These are phyloP conservation scores for Tryphoninae sp. DNA, from an alignment of 2,888 invertebrate genomes.

Conservation along the genomic window DNA sequence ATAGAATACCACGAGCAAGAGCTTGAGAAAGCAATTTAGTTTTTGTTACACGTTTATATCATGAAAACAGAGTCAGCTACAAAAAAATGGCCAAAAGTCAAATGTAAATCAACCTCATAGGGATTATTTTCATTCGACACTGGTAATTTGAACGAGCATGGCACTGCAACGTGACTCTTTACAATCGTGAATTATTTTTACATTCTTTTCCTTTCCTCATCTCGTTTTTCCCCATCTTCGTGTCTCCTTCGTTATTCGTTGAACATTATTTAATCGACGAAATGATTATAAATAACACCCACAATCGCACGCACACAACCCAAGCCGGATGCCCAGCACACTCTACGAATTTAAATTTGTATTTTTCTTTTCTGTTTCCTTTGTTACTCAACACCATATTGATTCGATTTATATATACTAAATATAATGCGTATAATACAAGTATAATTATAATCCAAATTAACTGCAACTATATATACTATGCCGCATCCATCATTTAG, in stretches of 20 bases:
- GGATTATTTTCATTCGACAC: slow-evolving; percentile 34
- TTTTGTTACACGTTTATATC: too few species aligned
- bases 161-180: slow-evolving; percentile 53
- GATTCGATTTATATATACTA: slow-evolving; percentile 38
- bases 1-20: too few species aligned
- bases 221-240: slow-evolving; percentile 3
- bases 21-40: too few species aligned
- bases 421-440: slow-evolving; percentile 30
- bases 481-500: slow-evolving; percentile 69
- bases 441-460: slow-evolving; percentile 39
- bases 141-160: slow-evolving; percentile 57
- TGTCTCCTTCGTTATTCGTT: not conserved
- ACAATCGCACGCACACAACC: slow-evolving; percentile 6
- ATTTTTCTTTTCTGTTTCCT: not conserved
- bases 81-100: slow-evolving; percentile 3
- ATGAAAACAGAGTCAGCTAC: not conserved
- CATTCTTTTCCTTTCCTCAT: slow-evolving; percentile 12
- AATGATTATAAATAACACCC: slow-evolving; percentile 8
- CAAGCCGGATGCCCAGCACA: slow-evolving; percentile 20
- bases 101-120: slow-evolving; percentile 24
- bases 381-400: slow-evolving; percentile 4
- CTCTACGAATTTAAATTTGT: not conserved
- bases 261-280: slow-evolving; percentile 18
- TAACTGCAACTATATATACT: slow-evolving; percentile 44
- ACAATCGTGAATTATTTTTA: slow-evolving; percentile 13